Percentiles rank a stretch among this genome's conserved stretches.
phyloP scores from a whole-genome alignment of 2,888 invertebrate species.

The Eucriotettix oculatus region DNA sequence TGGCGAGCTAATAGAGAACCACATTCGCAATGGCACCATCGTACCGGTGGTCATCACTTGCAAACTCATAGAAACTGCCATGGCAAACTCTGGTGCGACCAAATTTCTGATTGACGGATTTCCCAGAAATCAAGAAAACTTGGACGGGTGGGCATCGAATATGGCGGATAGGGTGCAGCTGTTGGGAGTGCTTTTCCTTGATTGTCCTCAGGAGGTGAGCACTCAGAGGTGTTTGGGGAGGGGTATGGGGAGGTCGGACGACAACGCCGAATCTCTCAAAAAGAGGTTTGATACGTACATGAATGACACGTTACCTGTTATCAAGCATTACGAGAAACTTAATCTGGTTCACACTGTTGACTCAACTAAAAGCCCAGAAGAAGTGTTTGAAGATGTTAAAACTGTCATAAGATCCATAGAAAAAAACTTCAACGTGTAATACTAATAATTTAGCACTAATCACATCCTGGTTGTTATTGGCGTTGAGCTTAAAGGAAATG shows the following conservation, averaged over 20 bases:
- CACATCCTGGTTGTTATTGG: no score
- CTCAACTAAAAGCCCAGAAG: constrained; percentile 36
- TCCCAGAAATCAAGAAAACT: constrained; percentile 90
- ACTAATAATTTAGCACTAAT: no score
- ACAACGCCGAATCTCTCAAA: constrained; percentile 73
- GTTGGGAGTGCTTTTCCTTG: constrained; percentile 80
- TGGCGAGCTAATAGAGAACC: constrained; percentile 81
- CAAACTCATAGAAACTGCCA: constrained; percentile 56
- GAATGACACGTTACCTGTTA: constrained; percentile 77
- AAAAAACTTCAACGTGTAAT: no score
- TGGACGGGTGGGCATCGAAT: constrained; percentile 76
- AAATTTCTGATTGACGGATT: constrained; percentile 96
- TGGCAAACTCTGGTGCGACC: constrained; percentile 39
- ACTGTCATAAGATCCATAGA: constrained; percentile 7
- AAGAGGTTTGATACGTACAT: constrained; percentile 77
- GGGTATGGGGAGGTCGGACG: constrained; percentile 84
- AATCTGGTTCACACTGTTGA: constrained; percentile 61
- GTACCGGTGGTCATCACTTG: constrained; percentile 99
- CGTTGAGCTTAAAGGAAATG: no score
- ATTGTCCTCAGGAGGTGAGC: constrained; percentile 73
- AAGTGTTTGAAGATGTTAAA: constrained; percentile 46
- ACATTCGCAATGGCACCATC: constrained; percentile 84
- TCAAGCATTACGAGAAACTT: constrained; percentile 56
- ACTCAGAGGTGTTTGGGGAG: constrained; percentile 61
- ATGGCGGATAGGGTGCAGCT: constrained; percentile 74